Evolutionary conservation across 92 coral and sea anemone species (phyloP), one percentile per base, ranked within the genome.

Genomic region (Porites rus): DNA sequence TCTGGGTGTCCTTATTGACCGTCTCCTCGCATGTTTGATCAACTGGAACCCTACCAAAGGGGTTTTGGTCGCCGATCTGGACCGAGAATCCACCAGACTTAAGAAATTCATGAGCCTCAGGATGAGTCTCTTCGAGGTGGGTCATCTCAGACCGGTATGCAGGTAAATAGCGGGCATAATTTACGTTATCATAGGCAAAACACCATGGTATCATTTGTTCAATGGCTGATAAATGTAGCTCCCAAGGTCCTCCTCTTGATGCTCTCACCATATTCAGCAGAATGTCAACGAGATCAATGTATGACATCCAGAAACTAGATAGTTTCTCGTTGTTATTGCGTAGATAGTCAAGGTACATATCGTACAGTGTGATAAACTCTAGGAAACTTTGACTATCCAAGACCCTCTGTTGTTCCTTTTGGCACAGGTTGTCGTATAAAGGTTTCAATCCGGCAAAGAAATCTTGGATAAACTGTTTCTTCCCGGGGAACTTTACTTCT

Each of bases 131-230:
- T 14, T 79, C 70, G 79, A 89, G 70, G 70, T 82, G 31, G 75
- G 82, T 78, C 90, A 86, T 86, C 85, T 86, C 85, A 73, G 81
- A 66, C 84, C 80, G 80, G 75, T 91, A 87, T 19, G 74, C 83
- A 76, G 91, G 78, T 46, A 91, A 69, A 80, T 88, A 91, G 73
- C 87, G 79, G 68, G 92, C 87, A 60, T 88, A 91, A 68, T 88
- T 91, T n/a, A 86, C 51, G 86, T 89, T 91, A 58, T 91, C 88
- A 38, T 91, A 79, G 18, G 92, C 92, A 80, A 88, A 91, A 51
- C 88, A 91, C 89, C 90, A 91, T 38, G 94, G 80, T 24, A 91
- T 86, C 91, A 88, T 88, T 76, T 86, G 88, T 78, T 78, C 81
- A 80, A 91, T 74, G 81, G 94, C 88, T 17, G 90, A 74, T 82